phyloP scores from a whole-genome alignment of 2,888 invertebrate species.

The Prenolepis imparis region DNA sequence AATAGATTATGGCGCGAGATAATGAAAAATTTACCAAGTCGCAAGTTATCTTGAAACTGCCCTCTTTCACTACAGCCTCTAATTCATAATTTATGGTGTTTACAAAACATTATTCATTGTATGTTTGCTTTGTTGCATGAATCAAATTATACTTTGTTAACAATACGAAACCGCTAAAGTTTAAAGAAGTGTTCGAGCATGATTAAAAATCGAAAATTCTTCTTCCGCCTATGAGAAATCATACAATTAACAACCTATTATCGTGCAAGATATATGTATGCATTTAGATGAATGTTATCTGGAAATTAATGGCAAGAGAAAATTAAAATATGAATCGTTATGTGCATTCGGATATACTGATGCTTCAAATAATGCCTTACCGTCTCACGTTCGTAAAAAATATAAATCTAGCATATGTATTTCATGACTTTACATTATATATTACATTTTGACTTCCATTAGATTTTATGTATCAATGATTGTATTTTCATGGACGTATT shows the following conservation, averaged over 20 bases:
- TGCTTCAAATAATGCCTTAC: slow-evolving; percentile 66
- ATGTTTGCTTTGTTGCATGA: background rate
- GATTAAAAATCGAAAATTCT: background rate
- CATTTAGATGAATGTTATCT: slow-evolving; percentile 71
- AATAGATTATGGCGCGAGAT: slow-evolving; percentile 76
- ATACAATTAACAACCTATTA: slow-evolving; percentile 51
- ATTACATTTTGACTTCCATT: background rate
- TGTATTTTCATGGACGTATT: background rate
- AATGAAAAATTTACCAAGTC: slow-evolving; percentile 74
- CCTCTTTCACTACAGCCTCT: slow-evolving; percentile 6
- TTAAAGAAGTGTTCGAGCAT: background rate
- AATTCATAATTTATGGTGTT: slow-evolving; percentile 32
- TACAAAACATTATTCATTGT: background rate
- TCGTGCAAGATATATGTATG: slow-evolving; percentile 50
- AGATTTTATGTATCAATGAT: background rate
- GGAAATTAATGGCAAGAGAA: slow-evolving; percentile 64
- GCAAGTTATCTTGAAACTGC: slow-evolving; percentile 64
- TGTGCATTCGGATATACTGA: slow-evolving; percentile 53
- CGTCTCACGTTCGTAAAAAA: slow-evolving; percentile 26
- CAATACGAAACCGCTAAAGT: background rate
- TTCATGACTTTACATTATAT: background rate
- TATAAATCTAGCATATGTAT: background rate
- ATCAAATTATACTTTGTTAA: background rate
- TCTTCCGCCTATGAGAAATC: background rate
- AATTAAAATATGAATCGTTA: slow-evolving; percentile 74